Evolutionary conservation across 2,113 vertebrate genomes (phyloP), one percentile per base, ranked within the genome.

Genomic region (Hypocryptadius cinnamomeus): DNA sequence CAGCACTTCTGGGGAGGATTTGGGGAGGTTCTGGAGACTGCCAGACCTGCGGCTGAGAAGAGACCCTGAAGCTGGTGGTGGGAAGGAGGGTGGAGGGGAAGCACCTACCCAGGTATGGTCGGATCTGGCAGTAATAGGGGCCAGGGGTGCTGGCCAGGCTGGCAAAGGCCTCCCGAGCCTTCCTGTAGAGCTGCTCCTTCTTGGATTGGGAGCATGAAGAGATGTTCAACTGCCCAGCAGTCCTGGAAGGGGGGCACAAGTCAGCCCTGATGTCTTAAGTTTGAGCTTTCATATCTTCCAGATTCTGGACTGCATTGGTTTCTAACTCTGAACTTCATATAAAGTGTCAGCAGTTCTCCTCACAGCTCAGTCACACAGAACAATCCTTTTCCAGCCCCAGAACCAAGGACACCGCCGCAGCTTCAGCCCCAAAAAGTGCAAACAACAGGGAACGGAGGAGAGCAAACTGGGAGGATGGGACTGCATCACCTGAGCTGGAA

Each of bases 41-140:
- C 7, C 15, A 22, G 39, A 13, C 0, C 4, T 6, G 45, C 1
- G 42, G n/a, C n/a, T 5, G 2, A 40, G 72, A 53, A 5, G 27
- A 53, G 22, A 7, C 15, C 10, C 15, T 11, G 1, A 22, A 7
- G 3, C 30, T 25, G 17, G 0, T 5, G 3, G 0, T 15, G 48
- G 48, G 53, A 37, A 28, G 64, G 57, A 57, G 25, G 63, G 5
- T 1, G 14, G 39, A 63, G 40, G 27, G n/a, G 71, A 8, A 51
- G 42, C 19, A 72, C 97, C 80, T 81, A 98, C 98, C 96, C 20
- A 98, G 92, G 74, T 97, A 97, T 0, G 97, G 97, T 47, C 10
- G 44, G 23, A 98, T 94, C 54, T 3, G 27, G 63, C 48, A 93
- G 42, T 97, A 98, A n/a, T 97, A 98, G 1, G 2, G 9, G 0